A percentile compares a stretch with the other conserved stretches of the same genome.
Conservation (phyloP, 2,888 invertebrate species). For the Caenorhabditis sp. region DNA sequence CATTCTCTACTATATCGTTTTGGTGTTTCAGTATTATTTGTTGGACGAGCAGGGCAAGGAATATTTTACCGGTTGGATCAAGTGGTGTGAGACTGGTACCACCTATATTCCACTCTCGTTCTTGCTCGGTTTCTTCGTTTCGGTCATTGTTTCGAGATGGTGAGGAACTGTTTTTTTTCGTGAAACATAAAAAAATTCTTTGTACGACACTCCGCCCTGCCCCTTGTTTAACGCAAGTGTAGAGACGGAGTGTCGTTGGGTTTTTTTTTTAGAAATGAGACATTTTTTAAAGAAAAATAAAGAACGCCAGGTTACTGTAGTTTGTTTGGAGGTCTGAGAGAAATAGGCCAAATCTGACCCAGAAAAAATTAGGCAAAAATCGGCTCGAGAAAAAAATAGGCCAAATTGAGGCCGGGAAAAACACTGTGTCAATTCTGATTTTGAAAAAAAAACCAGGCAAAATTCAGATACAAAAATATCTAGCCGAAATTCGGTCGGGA, state of each 20-base stretch:
- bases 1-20: slow-evolving; percentile 67
- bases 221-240: too few species aligned
- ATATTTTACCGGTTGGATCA: slow-evolving; percentile 70
- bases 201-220: too few species aligned
- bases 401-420: not conserved
- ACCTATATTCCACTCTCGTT: slow-evolving; percentile 70
- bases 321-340: too few species aligned
- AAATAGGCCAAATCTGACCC: too few species aligned
- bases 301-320: too few species aligned
- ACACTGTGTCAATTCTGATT: too few species aligned
- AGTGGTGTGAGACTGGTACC: slow-evolving; percentile 68
- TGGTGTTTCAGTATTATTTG: slow-evolving; percentile 68
- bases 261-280: too few species aligned
- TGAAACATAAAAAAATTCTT: not conserved
- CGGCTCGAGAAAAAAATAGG: not conserved
- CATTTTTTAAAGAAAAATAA: too few species aligned
- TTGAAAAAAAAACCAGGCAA: too few species aligned
- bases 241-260: too few species aligned
- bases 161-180: not conserved
- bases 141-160: slow-evolving; percentile 68
- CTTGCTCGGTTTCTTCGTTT: slow-evolving; percentile 71
- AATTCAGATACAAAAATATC: too few species aligned
- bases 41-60: slow-evolving; percentile 69
- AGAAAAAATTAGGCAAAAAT: not conserved
- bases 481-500: too few species aligned